Percentiles rank a stretch among this genome's conserved stretches.
Evolutionary conservation across 2,888 invertebrate genomes (phyloP).

Genomic region (Netelia fuscicornis): DNA sequence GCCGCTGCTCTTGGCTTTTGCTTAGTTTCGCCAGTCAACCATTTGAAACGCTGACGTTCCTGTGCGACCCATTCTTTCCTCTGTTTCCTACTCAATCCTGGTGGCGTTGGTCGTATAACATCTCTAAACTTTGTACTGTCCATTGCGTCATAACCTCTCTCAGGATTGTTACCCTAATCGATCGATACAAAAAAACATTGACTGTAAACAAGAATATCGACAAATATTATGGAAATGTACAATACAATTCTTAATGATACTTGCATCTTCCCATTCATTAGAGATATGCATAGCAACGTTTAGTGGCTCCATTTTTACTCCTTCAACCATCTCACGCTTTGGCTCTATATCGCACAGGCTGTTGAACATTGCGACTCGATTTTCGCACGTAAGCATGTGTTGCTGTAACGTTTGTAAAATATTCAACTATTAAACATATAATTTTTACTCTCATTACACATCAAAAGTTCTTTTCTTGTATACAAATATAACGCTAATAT

Average conservation of each 20-base stretch:
- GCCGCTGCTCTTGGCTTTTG: slow-evolving; percentile 33
- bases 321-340: slow-evolving; percentile 58
- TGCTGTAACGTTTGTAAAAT: slow-evolving; percentile 30
- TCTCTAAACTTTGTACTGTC: slow-evolving; percentile 51
- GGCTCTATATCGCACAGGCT: slow-evolving; percentile 55
- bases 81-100: slow-evolving; percentile 48
- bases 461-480: background rate
- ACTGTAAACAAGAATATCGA: background rate
- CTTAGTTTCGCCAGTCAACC: slow-evolving; percentile 38
- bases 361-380: slow-evolving; percentile 32
- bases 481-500: background rate
- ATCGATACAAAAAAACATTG: background rate
- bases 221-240: background rate
- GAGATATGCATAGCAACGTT: slow-evolving; percentile 30
- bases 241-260: background rate
- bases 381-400: slow-evolving; percentile 56
- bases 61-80: slow-evolving; percentile 43
- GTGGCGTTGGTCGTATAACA: slow-evolving; percentile 23
- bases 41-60: slow-evolving; percentile 46
- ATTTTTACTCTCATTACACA: background rate
- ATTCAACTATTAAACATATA: background rate
- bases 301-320: slow-evolving; percentile 42
- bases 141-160: slow-evolving; percentile 42
- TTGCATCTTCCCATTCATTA: slow-evolving; percentile 51
- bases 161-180: slow-evolving; percentile 39